phyloP scores from a whole-genome alignment of 2,888 invertebrate species.

The Tenthredo mesomela region DNA sequence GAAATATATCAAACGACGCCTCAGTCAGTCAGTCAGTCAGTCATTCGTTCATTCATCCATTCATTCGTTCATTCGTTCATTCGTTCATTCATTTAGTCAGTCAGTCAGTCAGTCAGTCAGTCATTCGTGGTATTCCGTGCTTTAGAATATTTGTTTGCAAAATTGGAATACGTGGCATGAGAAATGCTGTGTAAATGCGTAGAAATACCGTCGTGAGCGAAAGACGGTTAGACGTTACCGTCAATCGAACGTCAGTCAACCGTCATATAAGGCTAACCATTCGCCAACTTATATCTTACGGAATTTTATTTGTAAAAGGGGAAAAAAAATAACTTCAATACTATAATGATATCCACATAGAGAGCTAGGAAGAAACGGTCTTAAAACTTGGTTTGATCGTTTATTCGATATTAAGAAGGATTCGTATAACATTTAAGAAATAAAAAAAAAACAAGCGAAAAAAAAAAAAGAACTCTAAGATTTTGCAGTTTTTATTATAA shows the following conservation, averaged over 20 bases:
- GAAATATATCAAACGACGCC: constrained; percentile 26
- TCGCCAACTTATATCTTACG: not conserved
- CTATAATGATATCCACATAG: not conserved
- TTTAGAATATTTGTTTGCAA: constrained; percentile 28
- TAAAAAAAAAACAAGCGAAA: too few relatives aligned
- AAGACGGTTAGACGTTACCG: not conserved
- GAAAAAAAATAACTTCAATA: not conserved
- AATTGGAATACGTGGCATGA: not conserved
- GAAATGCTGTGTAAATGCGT: not conserved
- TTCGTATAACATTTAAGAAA: too few relatives aligned
- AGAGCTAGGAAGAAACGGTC: too few relatives aligned
- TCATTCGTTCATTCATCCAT: constrained; percentile 20
- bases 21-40: constrained; percentile 23
- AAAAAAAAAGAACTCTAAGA: too few relatives aligned
- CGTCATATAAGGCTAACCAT: not conserved
- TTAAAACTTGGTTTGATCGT: too few relatives aligned
- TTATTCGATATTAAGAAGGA: too few relatives aligned
- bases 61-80: constrained; percentile 3
- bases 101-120: not conserved
- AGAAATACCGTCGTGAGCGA: not conserved
- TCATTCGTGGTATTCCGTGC: not conserved
- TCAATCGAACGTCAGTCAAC: constrained; percentile 40
- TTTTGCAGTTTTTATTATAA: too few relatives aligned
- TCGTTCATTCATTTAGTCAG: not conserved
- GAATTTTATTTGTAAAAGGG: not conserved